phyloP scores from a whole-genome alignment of 2,797 vertebrate species.

The Pelochelys cantorii region DNA sequence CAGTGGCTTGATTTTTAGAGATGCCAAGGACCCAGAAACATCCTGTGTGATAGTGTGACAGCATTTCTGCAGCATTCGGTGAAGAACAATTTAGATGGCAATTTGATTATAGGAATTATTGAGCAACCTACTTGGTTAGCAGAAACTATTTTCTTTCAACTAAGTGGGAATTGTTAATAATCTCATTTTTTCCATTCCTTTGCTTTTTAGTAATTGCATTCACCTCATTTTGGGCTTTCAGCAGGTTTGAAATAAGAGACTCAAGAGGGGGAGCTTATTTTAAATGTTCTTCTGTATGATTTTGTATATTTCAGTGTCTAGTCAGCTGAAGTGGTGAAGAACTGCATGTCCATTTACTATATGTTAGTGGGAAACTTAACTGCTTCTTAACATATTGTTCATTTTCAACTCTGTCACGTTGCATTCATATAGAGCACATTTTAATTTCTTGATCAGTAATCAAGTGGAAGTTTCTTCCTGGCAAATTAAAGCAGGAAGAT shows the following conservation, averaged over 20 bases:
- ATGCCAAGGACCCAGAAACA: neutral
- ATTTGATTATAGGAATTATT: neutral
- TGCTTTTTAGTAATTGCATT: slow-evolving; percentile 38
- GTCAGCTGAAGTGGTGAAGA: slow-evolving; percentile 51
- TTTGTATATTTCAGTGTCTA: slow-evolving; percentile 50
- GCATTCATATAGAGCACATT: slow-evolving; percentile 71
- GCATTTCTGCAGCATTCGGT: neutral
- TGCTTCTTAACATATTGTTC: slow-evolving; percentile 70
- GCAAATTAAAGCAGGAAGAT: slow-evolving; percentile 72
- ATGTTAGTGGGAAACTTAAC: slow-evolving; percentile 66
- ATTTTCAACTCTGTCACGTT: slow-evolving; percentile 77
- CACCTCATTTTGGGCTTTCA: slow-evolving; percentile 1
- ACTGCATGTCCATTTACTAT: slow-evolving; percentile 63
- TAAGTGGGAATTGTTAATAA: neutral
- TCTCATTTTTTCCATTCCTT: slow-evolving; percentile 25
- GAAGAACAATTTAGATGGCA: neutral
- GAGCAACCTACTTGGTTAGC: neutral
- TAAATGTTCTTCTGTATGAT: slow-evolving; percentile 5
- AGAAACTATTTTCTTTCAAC: neutral
- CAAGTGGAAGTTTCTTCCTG: slow-evolving; percentile 79
- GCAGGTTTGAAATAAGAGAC: slow-evolving; percentile 32
- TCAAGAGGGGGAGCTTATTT: slow-evolving; percentile 41
- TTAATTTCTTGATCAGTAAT: slow-evolving; percentile 82
- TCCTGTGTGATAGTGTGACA: neutral
- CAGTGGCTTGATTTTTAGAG: neutral